Conservation (phyloP, 2,797 vertebrate genomes). For the Hippocampus kuda region DNA sequence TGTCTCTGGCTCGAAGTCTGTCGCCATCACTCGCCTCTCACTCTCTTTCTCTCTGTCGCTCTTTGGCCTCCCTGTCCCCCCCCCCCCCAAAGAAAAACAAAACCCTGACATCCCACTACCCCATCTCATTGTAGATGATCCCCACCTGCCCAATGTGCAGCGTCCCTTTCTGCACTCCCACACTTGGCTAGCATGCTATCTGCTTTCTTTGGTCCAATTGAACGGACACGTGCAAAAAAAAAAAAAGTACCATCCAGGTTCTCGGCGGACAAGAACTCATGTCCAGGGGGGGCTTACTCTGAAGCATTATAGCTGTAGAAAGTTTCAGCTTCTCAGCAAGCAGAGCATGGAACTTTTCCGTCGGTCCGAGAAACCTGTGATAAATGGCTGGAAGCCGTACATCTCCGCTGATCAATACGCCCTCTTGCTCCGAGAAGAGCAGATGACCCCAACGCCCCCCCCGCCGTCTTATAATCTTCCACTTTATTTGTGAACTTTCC, state of each 20-base stretch:
- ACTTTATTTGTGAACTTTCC: conserved; percentile 54
- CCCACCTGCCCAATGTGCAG: conserved; percentile 58
- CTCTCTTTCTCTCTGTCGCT: conserved; percentile 29
- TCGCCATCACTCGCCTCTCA: conserved; percentile 44
- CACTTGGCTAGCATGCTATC: conserved; percentile 40
- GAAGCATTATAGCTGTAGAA: conserved; percentile 66
- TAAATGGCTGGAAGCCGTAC: conserved; percentile 66
- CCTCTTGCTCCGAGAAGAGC: conserved; percentile 68
- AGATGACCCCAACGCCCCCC: conserved; percentile 42
- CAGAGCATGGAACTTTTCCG: conserved; percentile 46
- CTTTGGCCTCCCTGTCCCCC: conserved; percentile 32
- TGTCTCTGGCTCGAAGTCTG: conserved; percentile 47
- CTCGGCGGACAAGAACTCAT: background rate
- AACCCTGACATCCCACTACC: conserved; percentile 8
- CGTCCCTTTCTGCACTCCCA: conserved; percentile 23
- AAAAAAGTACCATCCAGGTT: conserved; percentile 9
- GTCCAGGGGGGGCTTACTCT: conserved; percentile 27
- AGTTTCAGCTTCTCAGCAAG: conserved; percentile 59
- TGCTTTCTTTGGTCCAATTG: conserved; percentile 6
- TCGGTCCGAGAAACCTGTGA: conserved; percentile 68
- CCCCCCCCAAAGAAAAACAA: background rate
- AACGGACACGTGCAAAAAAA: background rate
- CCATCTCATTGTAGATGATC: conserved; percentile 60
- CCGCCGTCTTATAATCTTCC: conserved; percentile 47
- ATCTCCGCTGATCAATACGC: conserved; percentile 70